Evolutionary conservation across 2,888 invertebrate genomes (phyloP).

Genomic region (Agrenia bidenticulata): DNA sequence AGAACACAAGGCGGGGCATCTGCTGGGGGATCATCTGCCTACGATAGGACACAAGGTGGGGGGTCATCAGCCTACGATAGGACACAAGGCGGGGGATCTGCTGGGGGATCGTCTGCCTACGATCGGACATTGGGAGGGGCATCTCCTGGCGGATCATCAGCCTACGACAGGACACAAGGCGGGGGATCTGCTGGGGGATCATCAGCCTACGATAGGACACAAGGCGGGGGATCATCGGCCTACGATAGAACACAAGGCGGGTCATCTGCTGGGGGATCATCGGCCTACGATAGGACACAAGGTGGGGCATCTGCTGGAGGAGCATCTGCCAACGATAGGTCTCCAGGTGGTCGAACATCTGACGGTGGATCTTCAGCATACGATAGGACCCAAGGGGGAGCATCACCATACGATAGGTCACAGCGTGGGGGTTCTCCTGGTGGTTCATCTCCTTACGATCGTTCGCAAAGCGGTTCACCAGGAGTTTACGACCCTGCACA

Average conservation of each 20-base stretch:
- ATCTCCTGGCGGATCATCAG: background rate
- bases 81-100: background rate
- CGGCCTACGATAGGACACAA: background rate
- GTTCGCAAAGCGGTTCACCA: background rate
- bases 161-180: background rate
- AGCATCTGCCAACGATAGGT: background rate
- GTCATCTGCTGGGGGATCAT: background rate
- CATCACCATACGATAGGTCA: conserved; percentile 2
- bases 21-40: background rate
- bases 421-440: background rate
- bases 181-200: background rate
- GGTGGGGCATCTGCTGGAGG: background rate
- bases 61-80: background rate
- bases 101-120: background rate
- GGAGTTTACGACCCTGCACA: too few relatives aligned
- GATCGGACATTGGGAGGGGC: background rate
- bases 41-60: background rate
- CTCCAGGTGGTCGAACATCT: background rate
- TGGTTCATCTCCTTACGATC: background rate
- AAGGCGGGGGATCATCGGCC: background rate
- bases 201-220: background rate
- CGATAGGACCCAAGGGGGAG: background rate
- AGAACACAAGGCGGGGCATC: background rate
- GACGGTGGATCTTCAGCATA: background rate
- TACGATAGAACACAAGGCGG: background rate